Evolutionary conservation across 1,140 invertebrate genomes (phyloP), one percentile per base, ranked within the genome.

Genomic region (Neodiprion fabricii): DNA sequence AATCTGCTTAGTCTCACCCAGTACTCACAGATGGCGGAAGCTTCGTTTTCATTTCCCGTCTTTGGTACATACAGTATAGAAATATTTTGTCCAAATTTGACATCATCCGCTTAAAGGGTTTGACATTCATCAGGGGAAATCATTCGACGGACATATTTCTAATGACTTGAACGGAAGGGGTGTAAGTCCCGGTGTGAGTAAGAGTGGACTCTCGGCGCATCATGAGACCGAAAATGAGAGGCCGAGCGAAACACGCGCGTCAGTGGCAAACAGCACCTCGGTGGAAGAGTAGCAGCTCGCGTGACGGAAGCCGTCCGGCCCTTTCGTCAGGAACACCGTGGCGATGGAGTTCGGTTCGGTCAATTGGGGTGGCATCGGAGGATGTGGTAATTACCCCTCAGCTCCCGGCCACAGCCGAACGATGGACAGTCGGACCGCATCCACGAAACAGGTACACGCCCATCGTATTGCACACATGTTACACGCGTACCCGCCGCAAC

Each of bases 351-450:
- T 61, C n/a, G 53, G 53, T 61, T 17, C n/a, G 53, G 53, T 61
- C 53, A 61, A 61, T 61, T 61, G 53, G 53, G 53, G 53, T 61
- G 53, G 53, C 53, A 61, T 61, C 53, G 53, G n/a, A 61, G 53
- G 53, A 61, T 61, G 53, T 61, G n/a, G 53, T 61, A 61, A 61
- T 61, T 61, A 61, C 53, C 53, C 53, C 53, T 17, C 53, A 61
- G 53, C 53, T 61, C 53, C 9, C 53, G 53, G 53, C 53, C 53
- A 53, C 53, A 61, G 53, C 53, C 53, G 53, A 61, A 61, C 11
- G 53, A 61, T 17, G 53, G 53, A 61, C 53, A 61, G 11, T 61
- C 53, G 53, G 53, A 61, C 53, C 53, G n/a, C 53, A 61, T 61
- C 53, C 53, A 61, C 53, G 53, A 61, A 61, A 61, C 53, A 5